Percentiles rank a stretch among this genome's conserved stretches.
phyloP scores from a whole-genome alignment of 1,140 invertebrate species.

The Penaeus indicus region DNA sequence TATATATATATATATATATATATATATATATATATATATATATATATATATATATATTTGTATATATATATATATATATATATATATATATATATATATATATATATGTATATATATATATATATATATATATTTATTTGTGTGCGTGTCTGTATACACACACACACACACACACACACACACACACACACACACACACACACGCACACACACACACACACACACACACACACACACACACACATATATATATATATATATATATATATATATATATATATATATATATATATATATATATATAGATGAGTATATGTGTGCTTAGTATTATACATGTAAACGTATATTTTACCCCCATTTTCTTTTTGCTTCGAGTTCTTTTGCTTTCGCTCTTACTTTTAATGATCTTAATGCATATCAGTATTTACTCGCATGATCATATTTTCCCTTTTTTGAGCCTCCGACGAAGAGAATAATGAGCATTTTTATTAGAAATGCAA shows the following conservation, averaged over 20 bases:
- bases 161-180: neutral
- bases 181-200: neutral
- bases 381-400: neutral
- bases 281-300: neutral
- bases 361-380: neutral
- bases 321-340: neutral
- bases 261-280: neutral
- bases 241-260: neutral
- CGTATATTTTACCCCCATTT: neutral
- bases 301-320: neutral
- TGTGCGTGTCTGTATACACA: neutral
- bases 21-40: neutral
- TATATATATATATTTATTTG: slow-evolving; percentile 4
- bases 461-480: too few relatives aligned
- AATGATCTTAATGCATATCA: neutral
- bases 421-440: too few relatives aligned
- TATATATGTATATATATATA: slow-evolving; percentile 6
- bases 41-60: neutral
- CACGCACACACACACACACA: neutral
- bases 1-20: slow-evolving; percentile 21
- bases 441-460: too few relatives aligned
- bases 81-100: slow-evolving; percentile 18
- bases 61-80: neutral
- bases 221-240: neutral
- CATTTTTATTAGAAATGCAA: too few relatives aligned